phyloP scores from a whole-genome alignment of 1,140 invertebrate genomes.

The Drosophila orena region DNA sequence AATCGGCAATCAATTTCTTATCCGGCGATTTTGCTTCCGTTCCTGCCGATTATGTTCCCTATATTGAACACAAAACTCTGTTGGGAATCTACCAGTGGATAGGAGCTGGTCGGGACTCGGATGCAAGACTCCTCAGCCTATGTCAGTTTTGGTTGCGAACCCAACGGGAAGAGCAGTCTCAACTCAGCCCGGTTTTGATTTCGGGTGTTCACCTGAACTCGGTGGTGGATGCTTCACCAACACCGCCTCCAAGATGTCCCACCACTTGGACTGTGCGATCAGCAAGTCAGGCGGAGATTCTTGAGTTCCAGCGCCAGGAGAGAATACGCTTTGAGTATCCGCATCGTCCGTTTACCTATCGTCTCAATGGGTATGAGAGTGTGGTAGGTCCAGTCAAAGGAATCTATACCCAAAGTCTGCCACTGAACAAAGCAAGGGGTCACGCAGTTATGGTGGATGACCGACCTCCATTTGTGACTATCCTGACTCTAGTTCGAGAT shows the following conservation, averaged over 20 bases:
- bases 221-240: conserved; percentile 64
- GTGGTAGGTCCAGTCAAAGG: conserved; percentile 96
- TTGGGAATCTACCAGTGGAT: conserved; percentile 95
- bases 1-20: conserved; percentile 93
- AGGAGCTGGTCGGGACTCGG: conserved; percentile 96
- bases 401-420: conserved; percentile 89
- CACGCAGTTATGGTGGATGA: conserved; percentile 93
- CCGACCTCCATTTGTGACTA: conserved; percentile 95
- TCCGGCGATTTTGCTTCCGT: conserved; percentile 93
- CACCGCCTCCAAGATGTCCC: conserved; percentile 88
- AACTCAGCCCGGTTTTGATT: not conserved
- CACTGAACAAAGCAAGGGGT: conserved; percentile 88
- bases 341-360: conserved; percentile 94
- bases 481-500: conserved; percentile 95
- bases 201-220: conserved; percentile 5
- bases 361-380: conserved; percentile 93
- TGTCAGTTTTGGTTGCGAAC: conserved; percentile 91
- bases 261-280: conserved; percentile 93
- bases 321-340: conserved; percentile 91
- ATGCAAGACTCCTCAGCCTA: conserved; percentile 90
- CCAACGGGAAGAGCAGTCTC: conserved; percentile 82
- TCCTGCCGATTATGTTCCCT: conserved; percentile 96
- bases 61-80: conserved; percentile 93
- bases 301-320: conserved; percentile 90
- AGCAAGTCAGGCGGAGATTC: conserved; percentile 91